Percentiles rank a stretch among this genome's conserved stretches.
Conservation (phyloP, 2,113 vertebrate species). For the Chauna torquata region DNA sequence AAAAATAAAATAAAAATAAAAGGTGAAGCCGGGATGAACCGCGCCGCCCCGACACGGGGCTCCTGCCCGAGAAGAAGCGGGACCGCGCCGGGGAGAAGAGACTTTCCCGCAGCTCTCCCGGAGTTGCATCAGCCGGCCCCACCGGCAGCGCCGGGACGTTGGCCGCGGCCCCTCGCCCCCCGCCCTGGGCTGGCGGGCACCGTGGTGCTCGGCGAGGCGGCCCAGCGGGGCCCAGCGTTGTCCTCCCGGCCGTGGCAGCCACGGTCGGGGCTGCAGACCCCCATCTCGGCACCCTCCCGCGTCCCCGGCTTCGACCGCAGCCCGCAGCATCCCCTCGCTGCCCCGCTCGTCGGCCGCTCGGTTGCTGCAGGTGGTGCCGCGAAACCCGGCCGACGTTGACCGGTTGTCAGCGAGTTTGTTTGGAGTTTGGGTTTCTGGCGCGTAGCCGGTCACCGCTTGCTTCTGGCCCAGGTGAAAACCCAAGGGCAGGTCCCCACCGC, state of each 20-base stretch:
- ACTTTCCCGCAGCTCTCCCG: not conserved
- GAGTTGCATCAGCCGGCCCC: conserved; percentile 47
- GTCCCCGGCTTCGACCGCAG: not conserved
- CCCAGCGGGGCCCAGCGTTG: too few relatives aligned
- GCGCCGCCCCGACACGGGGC: too few relatives aligned
- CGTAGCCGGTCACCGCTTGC: not conserved
- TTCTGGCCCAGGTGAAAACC: not conserved
- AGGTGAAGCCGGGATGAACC: not conserved
- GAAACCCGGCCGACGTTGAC: not conserved
- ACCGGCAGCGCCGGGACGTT: conserved; percentile 24
- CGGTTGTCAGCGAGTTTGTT: not conserved
- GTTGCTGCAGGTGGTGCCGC: not conserved
- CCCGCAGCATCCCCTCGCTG: not conserved
- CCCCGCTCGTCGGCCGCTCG: accelerated
- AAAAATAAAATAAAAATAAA: too few relatives aligned
- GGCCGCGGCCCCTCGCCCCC: conserved; percentile 1
- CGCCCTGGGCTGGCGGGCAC: too few relatives aligned
- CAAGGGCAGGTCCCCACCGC: not conserved
- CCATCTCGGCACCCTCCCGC: not conserved
- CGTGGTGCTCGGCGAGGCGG: too few relatives aligned
- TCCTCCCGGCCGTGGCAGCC: not conserved
- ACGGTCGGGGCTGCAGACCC: not conserved
- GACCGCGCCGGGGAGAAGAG: not conserved
- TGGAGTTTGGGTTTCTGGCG: not conserved
- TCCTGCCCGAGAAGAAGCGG: not conserved